A percentile compares a stretch with the other conserved stretches of the same genome.
Conservation (phyloP, 2,797 vertebrate genomes). For the Lagorchestes hirsutus region DNA sequence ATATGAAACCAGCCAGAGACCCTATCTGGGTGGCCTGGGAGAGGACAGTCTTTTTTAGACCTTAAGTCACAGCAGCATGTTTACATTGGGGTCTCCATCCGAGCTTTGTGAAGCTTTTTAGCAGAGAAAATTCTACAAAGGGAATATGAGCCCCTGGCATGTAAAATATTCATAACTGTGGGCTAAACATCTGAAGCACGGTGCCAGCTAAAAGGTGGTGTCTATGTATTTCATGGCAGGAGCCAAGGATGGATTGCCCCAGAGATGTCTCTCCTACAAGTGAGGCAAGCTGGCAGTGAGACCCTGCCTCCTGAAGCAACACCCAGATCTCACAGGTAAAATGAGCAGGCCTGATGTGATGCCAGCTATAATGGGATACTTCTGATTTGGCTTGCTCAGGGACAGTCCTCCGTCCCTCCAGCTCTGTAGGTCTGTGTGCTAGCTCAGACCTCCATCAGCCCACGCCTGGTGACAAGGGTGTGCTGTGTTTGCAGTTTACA, state of each 20-base stretch:
- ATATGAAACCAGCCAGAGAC: not conserved
- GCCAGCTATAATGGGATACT: not conserved
- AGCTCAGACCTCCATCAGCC: not conserved
- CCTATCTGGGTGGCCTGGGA: not conserved
- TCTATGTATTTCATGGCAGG: not conserved
- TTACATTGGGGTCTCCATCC: not conserved
- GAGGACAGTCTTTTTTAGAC: not conserved
- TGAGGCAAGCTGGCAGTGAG: not conserved
- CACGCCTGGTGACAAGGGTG: not conserved
- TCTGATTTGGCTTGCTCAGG: not conserved
- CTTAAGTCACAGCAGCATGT: not conserved
- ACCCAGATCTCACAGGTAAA: not conserved
- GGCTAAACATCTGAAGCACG: not conserved
- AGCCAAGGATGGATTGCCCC: not conserved
- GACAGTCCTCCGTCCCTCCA: not conserved
- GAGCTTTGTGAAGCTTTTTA: not conserved
- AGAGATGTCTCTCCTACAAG: not conserved
- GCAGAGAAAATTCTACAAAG: not conserved
- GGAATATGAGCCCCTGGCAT: not conserved
- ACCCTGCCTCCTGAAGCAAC: not conserved
- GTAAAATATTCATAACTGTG: not conserved
- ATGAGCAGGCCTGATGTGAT: not conserved
- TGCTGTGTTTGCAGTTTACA: not conserved
- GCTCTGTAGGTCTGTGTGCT: not conserved
- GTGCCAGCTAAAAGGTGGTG: not conserved